Evolutionary conservation across 2,797 vertebrate species (phyloP), one percentile per base, ranked within the genome.

Genomic region (Spea hammondii): DNA sequence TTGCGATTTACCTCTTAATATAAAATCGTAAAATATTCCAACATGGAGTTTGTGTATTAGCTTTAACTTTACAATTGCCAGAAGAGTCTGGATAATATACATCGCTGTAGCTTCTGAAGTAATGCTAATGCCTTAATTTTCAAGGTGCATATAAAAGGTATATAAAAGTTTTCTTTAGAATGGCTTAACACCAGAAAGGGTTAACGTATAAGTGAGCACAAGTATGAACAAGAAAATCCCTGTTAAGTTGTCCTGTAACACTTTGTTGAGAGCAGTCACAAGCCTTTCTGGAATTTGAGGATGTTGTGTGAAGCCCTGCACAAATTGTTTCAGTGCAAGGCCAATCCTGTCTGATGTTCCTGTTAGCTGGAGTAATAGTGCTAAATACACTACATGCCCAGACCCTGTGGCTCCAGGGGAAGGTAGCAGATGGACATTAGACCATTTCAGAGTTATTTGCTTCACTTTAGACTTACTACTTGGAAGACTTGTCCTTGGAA

Each of bases 181-280:
- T 32, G 32, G 32, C 32, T 32, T 32, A 32, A 32, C 32, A 32
- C 59, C 54, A 49, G 44, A 51, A 81, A 55, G 70, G 54, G 71
- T 90, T 89, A 89, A 78, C 78, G 62, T 84, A 84, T 86, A 86
- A 84, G 71, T 83, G 80, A 88, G 87, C 87, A 89, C 87, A 91
- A 86, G 88, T 92, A 94, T 84, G 90, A 95, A 94, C 90, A 94
- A 93, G 92, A 93, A 95, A 95, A 94, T 93, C 90, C 90, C 90
- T 93, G 88, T 93, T 92, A 91, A 92, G 89, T 94, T 94, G 89
- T 94, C 93, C 95, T 92, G 89, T 92, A 72, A 78, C 91, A 91
- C 88, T 94, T 79, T 91, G 88, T 93, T 83, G 91, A 84, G 85
- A 93, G 85, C 86, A 88, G 77, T 86, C 76, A 65, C 87, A 86